Base-by-base conservation (phyloP, 2,113 vertebrate species). In the Oreochromis aureus region DNA sequence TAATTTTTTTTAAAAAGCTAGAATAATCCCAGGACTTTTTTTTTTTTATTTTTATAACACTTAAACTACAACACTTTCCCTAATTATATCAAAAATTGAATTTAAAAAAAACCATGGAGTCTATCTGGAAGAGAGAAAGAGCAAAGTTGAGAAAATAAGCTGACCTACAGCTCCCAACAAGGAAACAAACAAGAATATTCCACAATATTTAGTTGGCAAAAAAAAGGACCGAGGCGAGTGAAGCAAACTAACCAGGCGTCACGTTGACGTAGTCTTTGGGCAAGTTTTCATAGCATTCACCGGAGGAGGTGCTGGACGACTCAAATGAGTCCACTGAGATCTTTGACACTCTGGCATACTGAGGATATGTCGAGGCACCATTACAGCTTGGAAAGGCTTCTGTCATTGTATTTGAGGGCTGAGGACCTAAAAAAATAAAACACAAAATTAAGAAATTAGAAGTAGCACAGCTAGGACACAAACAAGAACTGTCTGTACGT, bases 321-420 rank as follows among this genome's bases (percentile, higher is more conserved):
- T 96, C 95, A 36, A 96, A 96, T 0, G 96, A 95, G 92, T 96
- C 94, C n/a, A 61, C 89, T 3, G 93, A 80, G 86, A 92, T 85
- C 53, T 51, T 89, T 6, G 86, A 94, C 27, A 41, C 81, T 69
- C 87, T 5, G 32, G 24, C 11, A 1, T 86, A 78, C 2, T 55
- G 55, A 59, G 73, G 13, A 1, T 24, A 36, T 6, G 44, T 2
- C 1, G 36, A 7, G 3, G 2, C 59, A 1, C 53, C 46, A 0
- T 54, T 53, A 0, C 4, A 13, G 34, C 4, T 10, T 2, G 4
- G 1, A 8, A 85, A 69, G 5, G 1, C 41, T 34, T 3, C 82
- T 0, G 8, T 18, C 7, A 2, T 63, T 34, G 48, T 30, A 3
- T 76, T 32, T 10, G 9, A 27, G 2, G 53, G 15, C 10, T 69